Percentiles rank a stretch among this genome's conserved stretches.
Conservation (phyloP, 2,113 vertebrate genomes). For the Cisticola juncidis region DNA sequence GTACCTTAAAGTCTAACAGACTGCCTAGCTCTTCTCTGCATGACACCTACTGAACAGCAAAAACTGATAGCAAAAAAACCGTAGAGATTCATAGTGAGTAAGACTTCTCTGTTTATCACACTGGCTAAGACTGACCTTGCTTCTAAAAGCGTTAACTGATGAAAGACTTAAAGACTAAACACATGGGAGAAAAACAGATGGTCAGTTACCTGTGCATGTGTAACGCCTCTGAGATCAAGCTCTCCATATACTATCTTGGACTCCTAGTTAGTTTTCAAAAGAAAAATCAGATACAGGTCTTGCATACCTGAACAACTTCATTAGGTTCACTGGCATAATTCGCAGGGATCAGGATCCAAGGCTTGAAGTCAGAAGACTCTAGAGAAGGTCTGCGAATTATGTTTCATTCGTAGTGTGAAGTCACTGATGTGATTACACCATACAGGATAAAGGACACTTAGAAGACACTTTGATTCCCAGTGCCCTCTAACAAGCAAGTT, state of each 20-base stretch:
- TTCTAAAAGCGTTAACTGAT: not conserved
- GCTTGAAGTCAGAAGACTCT: not conserved
- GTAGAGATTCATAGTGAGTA: fast-evolving
- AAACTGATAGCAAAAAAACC: not conserved
- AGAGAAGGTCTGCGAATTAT: not conserved
- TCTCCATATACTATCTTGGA: not conserved
- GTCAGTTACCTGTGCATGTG: fast-evolving
- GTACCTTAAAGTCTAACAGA: not conserved
- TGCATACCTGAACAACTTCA: not conserved
- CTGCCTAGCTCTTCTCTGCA: too few species aligned
- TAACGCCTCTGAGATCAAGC: not conserved
- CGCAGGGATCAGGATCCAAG: not conserved
- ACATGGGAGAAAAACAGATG: not conserved
- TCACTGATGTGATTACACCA: not conserved
- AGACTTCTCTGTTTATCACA: not conserved
- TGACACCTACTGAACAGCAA: not conserved
- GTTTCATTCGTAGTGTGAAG: not conserved
- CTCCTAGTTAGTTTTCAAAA: not conserved
- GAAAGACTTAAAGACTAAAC: not conserved
- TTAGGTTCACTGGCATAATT: not conserved
- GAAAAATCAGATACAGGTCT: not conserved
- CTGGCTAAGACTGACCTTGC: not conserved
- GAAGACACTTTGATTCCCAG: not conserved
- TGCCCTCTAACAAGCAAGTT: not conserved
- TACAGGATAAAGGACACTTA: not conserved